A percentile compares a stretch with the other conserved stretches of the same genome.
Evolutionary conservation across 2,888 invertebrate genomes (phyloP).

Genomic region (Proisotoma minuta): DNA sequence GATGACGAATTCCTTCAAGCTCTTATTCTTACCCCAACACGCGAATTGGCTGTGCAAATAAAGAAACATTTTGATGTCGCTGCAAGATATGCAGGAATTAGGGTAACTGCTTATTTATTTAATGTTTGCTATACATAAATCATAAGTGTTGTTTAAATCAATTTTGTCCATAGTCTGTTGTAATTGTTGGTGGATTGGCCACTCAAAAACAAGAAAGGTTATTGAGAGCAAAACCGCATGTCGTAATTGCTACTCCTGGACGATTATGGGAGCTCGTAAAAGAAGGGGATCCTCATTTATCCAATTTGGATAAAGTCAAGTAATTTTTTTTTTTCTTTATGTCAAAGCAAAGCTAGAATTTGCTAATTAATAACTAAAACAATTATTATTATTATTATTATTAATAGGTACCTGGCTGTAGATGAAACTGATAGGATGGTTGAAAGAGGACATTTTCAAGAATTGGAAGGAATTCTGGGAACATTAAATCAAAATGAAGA

Average conservation of each 20-base stretch:
- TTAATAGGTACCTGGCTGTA: constrained; percentile 84
- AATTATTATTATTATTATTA: background rate
- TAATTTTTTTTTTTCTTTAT: constrained; percentile 49
- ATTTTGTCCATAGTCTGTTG: constrained; percentile 59
- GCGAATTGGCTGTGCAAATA: constrained; percentile 93
- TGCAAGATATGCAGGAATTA: constrained; percentile 72
- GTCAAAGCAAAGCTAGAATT: background rate
- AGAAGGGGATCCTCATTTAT: constrained; percentile 71
- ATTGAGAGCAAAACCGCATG: constrained; percentile 75
- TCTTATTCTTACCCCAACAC: constrained; percentile 87
- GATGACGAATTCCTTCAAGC: constrained; percentile 63
- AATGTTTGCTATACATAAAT: background rate
- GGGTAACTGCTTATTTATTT: constrained; percentile 50
- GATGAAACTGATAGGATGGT: constrained; percentile 99
- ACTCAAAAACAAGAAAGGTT: constrained; percentile 88
- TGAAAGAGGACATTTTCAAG: constrained; percentile 92
- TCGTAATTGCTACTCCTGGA: constrained; percentile 96
- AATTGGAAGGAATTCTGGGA: constrained; percentile 74
- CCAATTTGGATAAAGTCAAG: constrained; percentile 66
- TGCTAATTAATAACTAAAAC: too few relatives aligned
- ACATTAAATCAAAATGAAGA: constrained; percentile 67
- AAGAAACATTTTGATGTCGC: constrained; percentile 74
- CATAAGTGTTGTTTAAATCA: background rate
- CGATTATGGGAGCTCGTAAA: constrained; percentile 89
- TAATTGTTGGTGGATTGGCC: constrained; percentile 91